phyloP scores from a whole-genome alignment of 1,140 invertebrate genomes.

The Marisa cornuarietis region DNA sequence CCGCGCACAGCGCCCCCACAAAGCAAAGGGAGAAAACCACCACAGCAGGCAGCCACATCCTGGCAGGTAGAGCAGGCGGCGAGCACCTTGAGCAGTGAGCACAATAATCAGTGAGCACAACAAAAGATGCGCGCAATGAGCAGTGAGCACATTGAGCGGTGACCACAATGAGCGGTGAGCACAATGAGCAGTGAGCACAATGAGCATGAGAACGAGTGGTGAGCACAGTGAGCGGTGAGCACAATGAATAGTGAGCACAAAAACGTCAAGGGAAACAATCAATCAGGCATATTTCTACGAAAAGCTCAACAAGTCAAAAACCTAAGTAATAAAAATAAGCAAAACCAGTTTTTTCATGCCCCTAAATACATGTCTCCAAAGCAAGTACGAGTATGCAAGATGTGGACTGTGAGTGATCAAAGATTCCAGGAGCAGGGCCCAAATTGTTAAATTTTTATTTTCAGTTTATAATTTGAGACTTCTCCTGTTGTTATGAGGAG shows the following conservation, averaged over 20 bases:
- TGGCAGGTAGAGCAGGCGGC: neutral
- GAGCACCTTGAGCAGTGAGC: neutral
- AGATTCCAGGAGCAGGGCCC: no score
- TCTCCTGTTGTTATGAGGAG: no score
- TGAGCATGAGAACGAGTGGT: neutral
- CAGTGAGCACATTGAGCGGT: neutral
- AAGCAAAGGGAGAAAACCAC: neutral
- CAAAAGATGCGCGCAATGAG: neutral
- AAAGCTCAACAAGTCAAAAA: neutral
- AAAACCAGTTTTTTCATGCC: neutral
- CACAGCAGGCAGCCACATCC: conserved; percentile 7
- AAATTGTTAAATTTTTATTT: no score
- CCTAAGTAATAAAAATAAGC: no score
- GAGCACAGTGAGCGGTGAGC: neutral
- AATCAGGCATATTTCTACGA: no score
- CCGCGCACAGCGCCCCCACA: conserved; percentile 1
- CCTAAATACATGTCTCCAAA: no score
- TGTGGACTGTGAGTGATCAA: no score
- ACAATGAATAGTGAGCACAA: neutral
- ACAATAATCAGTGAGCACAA: neutral
- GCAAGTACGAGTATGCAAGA: no score
- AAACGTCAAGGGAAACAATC: neutral
- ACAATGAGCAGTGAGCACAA: neutral
- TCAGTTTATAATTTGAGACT: no score
- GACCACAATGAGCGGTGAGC: neutral